These are phyloP conservation scores for Nesogale talazaci DNA, from an alignment of 2,113 vertebrate species.

Conservation along the genomic window DNA sequence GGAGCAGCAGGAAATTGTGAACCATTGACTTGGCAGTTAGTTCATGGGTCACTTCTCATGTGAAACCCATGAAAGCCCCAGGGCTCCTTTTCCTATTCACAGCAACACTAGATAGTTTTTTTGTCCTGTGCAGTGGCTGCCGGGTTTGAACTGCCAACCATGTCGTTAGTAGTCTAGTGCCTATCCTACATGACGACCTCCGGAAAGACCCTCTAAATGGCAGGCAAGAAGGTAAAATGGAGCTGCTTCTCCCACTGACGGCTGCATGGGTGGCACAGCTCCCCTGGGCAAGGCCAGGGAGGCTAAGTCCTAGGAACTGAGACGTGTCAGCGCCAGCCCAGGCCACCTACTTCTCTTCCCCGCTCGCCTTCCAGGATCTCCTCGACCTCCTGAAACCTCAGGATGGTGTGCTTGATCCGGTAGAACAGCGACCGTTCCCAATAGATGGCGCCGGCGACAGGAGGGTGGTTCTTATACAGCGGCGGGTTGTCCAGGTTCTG, in stretches of 20 bases:
- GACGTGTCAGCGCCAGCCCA: not conserved
- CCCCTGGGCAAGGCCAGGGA: not conserved
- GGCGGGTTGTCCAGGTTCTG: conserved; percentile 88
- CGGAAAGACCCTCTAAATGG: not conserved
- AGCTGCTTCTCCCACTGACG: not conserved
- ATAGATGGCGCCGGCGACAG: conserved; percentile 91
- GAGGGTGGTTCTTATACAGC: conserved; percentile 90
- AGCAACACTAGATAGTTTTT: too few relatives aligned
- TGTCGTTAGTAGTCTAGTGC: too few relatives aligned
- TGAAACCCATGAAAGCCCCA: too few relatives aligned
- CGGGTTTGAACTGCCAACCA: too few relatives aligned
- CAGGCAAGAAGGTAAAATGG: fast-evolving
- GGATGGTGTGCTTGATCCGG: conserved; percentile 89
- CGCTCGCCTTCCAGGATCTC: conserved; percentile 88
- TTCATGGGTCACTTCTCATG: too few relatives aligned
- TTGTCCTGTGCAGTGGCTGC: too few relatives aligned
- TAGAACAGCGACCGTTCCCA: conserved; percentile 92
- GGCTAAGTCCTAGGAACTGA: not conserved
- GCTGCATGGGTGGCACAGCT: fast-evolving
- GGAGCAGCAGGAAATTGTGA: too few relatives aligned
- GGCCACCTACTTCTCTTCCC: conserved; percentile 85
- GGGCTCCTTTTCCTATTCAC: too few relatives aligned
- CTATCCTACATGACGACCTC: too few relatives aligned
- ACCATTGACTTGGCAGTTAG: too few relatives aligned
- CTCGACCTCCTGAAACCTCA: conserved; percentile 89